Base-by-base conservation (phyloP, 2,113 vertebrate species). In the Eulemur rufifrons region DNA sequence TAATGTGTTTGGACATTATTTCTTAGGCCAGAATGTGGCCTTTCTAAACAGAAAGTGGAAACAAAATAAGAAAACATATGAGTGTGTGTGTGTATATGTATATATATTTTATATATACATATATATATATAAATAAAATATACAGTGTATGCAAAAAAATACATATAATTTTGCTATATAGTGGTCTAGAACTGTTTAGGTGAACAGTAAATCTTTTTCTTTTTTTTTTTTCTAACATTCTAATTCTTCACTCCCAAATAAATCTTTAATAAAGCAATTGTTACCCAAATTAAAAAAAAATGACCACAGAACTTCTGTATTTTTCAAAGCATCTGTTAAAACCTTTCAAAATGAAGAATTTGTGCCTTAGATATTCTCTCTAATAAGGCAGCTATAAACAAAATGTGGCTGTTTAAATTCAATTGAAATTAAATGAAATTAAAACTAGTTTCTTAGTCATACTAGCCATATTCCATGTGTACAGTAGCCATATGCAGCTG, bases 31-130 rank as follows among this genome's bases (percentile, higher is more conserved):
- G 17, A 42, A 81, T 20, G 13, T 20, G 20, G 3, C 4, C 14
- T 89, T 95, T 56, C 42, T 37, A 83, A 74, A 81, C 3, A 88
- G 29, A 59, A 85, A 88, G 5, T 52, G 45, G 7, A 59, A 96
- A 37, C 29, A 42, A 83, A 52, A 80, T n/a, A 47, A n/a, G 83
- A 14, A 37, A n/a, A 11, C 2, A 2, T 20, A 17, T 27, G 8
- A 17, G 11, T 21, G 39, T 64, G 11, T 32, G 1, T 21, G 1
- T 39, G 2, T 64, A 4, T 94, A 3, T 21, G 10, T 59, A 8
- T 25, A 1, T 59, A 17, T 34, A 17, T 54, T 54, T 0, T 54
- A 6, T 18, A 18, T 54, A 54, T 18, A 18, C 18, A 54, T 54
- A 54, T 47, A 47, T 11, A 47, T 47, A 47, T 42, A 42, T 42